Base-by-base conservation (phyloP, 2,888 invertebrate genomes). In the Pecten maximus region DNA sequence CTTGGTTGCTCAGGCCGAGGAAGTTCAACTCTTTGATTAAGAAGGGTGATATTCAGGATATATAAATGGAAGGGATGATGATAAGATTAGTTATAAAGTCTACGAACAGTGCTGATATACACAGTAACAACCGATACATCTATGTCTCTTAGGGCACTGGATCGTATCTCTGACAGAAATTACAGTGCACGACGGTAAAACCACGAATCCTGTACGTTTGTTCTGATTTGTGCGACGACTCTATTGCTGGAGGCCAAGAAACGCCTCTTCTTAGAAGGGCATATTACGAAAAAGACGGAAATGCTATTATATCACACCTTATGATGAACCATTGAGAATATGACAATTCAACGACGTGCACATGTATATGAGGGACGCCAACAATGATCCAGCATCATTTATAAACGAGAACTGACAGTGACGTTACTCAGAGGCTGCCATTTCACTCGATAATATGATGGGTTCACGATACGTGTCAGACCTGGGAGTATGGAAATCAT, bases 221-320 rank as follows among this genome's bases (percentile, higher is more conserved):
- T 89, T 92, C 60, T 40, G 50, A 90, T 40, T 86, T 91, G 19
- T 92, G 91, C 50, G 91, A 92, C 40, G 90, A 92, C 23, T 88
- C 89, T n/a, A 88, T 92, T 3, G 88, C 91, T n/a, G 92, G 91
- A 8, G 88, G 87, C 16, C 35, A 50, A 40, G 89, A 91, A 35
- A n/a, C 88, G 40, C 89, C 92, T 60, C 88, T 91, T 48, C 87
- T 92, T 12, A 89, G 92, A 54, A 40, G 89, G n/a, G 87, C 91
- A 0, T 90, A 89, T 40, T 39, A 48, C n/a, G 23, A 87, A 74
- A 87, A 50, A 19, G 16, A 40, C 15, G n/a, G 28, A 60, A 89
- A 91, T 89, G n/a, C 35, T 16, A 88, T 90, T 92, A 60, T 90
- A 44, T 23, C 23, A 40, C 54, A 15, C 91, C 92, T 4, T 91